Evolutionary conservation across 1,140 invertebrate genomes (phyloP).

Genomic region (Temnothorax nylanderi): DNA sequence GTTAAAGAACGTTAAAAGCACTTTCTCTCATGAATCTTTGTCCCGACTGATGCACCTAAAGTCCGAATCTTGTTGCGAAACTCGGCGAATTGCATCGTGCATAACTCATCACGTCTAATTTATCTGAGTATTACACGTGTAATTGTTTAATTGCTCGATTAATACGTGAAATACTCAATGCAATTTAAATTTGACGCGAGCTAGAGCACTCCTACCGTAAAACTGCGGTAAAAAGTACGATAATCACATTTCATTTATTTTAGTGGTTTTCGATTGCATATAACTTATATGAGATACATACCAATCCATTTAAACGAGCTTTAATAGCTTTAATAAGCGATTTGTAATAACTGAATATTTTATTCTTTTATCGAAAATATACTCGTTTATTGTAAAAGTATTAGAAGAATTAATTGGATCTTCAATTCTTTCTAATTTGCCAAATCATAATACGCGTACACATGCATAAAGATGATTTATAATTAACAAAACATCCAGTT

Average conservation of each 20-base stretch:
- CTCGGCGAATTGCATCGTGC: neutral
- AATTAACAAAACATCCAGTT: neutral
- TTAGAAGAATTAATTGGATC: neutral
- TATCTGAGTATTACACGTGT: neutral
- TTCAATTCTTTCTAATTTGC: neutral
- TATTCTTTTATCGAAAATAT: neutral
- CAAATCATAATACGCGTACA: neutral
- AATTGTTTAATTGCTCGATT: constrained; percentile 35
- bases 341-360: neutral
- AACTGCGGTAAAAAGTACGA: neutral
- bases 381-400: neutral
- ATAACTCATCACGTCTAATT: constrained; percentile 6
- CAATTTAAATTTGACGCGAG: constrained; percentile 4
- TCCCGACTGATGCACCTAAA: neutral
- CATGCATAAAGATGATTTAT: neutral
- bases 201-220: neutral
- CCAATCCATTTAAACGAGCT: neutral
- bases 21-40: constrained; percentile 65
- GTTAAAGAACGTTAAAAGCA: constrained; percentile 60
- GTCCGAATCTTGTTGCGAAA: constrained; percentile 15
- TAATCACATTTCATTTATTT: constrained; percentile 17
- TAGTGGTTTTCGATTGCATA: neutral
- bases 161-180: neutral
- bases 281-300: neutral
- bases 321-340: neutral